Evolutionary conservation across 2,888 invertebrate species (phyloP).

Genomic region (Xestia xanthographa): DNA sequence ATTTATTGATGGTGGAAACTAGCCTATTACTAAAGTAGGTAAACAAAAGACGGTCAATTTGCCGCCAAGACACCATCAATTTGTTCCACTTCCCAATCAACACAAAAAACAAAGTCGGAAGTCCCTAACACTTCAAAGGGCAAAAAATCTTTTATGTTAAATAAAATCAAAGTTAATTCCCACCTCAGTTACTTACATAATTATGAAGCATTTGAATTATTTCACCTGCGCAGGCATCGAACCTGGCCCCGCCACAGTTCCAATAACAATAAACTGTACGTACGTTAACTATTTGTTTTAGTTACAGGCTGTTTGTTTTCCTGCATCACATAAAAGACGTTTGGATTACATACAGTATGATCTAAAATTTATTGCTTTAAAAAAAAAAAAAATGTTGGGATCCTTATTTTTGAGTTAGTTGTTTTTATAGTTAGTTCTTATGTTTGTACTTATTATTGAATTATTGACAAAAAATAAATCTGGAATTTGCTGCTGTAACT

Average conservation of each 20-base stretch:
- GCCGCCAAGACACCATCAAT: no score
- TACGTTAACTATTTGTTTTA: slow-evolving; percentile 69
- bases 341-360: slow-evolving; percentile 59
- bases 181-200: slow-evolving; percentile 19
- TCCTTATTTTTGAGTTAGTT: not conserved
- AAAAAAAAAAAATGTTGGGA: no score
- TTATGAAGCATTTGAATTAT: slow-evolving; percentile 58
- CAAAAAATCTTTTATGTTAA: no score
- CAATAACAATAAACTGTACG: slow-evolving; percentile 76
- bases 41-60: no score
- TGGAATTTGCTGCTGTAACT: not conserved
- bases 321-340: slow-evolving; percentile 55
- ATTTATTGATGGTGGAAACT: no score
- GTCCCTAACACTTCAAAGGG: no score
- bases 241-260: slow-evolving; percentile 60
- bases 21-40: no score
- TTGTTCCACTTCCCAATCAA: no score
- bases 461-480: not conserved
- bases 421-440: no score
- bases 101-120: no score
- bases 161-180: no score
- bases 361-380: slow-evolving; percentile 15
- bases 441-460: not conserved
- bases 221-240: slow-evolving; percentile 66
- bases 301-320: slow-evolving; percentile 69